These are phyloP conservation scores for Oryzias melastigma DNA, from an alignment of 2,113 vertebrate genomes.

Conservation along the genomic window DNA sequence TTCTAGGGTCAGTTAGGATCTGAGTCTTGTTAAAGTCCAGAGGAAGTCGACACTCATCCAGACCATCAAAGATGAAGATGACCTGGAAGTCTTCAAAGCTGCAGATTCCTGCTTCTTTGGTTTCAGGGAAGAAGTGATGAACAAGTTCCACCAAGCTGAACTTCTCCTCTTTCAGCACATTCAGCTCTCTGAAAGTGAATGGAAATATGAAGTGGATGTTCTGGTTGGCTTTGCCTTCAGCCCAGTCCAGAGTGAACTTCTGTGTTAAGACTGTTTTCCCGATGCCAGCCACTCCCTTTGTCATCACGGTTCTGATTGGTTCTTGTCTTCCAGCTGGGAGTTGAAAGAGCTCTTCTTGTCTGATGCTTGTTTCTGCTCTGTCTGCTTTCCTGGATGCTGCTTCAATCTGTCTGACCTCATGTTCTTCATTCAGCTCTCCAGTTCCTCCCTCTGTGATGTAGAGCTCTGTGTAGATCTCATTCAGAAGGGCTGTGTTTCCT, in stretches of 20 bases:
- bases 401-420: conserved; percentile 55
- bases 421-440: conserved; percentile 23
- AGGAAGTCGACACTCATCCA: no score
- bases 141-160: background rate
- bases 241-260: conserved; percentile 1
- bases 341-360: background rate
- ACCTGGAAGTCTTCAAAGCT: no score
- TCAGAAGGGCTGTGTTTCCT: conserved; percentile 20
- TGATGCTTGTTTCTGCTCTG: conserved; percentile 5
- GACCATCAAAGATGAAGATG: no score
- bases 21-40: no score
- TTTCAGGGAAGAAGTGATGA: conserved; percentile 1
- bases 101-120: background rate
- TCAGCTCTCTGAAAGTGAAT: background rate
- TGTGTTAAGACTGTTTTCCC: background rate
- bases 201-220: background rate
- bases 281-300: background rate
- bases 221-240: background rate
- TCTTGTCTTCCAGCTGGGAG: background rate
- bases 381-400: conserved; percentile 22
- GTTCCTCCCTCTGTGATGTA: conserved; percentile 48
- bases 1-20: no score
- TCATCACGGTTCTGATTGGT: background rate
- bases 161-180: background rate
- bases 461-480: conserved; percentile 52